These are phyloP conservation scores for Microhierax caerulescens DNA, from an alignment of 2,797 vertebrate genomes.

Conservation along the genomic window DNA sequence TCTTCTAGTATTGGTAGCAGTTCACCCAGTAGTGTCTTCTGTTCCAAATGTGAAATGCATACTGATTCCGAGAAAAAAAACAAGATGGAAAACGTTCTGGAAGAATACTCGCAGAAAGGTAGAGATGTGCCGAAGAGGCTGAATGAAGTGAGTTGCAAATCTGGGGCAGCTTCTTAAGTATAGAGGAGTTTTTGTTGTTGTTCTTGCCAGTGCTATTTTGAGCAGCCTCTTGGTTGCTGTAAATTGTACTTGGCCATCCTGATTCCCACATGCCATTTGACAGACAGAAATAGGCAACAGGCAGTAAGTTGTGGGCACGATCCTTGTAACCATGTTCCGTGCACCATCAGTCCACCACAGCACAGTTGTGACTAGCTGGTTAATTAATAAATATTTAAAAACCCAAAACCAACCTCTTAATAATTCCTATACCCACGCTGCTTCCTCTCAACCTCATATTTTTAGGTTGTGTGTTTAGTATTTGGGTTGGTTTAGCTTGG, in stretches of 20 bases:
- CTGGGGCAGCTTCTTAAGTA: background rate
- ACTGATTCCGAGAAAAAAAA: conserved; percentile 13
- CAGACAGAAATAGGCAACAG: background rate
- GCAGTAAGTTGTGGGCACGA: background rate
- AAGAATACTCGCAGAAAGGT: conserved; percentile 71
- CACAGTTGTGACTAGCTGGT: background rate
- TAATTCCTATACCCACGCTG: background rate
- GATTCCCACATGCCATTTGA: background rate
- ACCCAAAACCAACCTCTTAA: background rate
- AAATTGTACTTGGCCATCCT: background rate
- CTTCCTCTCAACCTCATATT: background rate
- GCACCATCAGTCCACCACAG: background rate
- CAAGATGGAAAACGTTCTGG: conserved; percentile 47
- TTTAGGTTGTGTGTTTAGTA: background rate
- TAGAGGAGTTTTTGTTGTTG: background rate
- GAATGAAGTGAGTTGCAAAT: conserved; percentile 67
- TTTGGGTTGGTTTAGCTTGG: background rate
- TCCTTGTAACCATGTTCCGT: background rate
- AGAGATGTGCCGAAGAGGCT: conserved; percentile 73
- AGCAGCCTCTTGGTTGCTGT: background rate
- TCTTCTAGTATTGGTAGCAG: background rate
- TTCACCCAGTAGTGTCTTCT: conserved; percentile 13
- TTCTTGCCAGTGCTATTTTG: background rate
- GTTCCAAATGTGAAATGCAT: conserved; percentile 42
- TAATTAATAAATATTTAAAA: background rate